Evolutionary conservation across 2,113 vertebrate species (phyloP).

Genomic region (Anguilla rostrata): DNA sequence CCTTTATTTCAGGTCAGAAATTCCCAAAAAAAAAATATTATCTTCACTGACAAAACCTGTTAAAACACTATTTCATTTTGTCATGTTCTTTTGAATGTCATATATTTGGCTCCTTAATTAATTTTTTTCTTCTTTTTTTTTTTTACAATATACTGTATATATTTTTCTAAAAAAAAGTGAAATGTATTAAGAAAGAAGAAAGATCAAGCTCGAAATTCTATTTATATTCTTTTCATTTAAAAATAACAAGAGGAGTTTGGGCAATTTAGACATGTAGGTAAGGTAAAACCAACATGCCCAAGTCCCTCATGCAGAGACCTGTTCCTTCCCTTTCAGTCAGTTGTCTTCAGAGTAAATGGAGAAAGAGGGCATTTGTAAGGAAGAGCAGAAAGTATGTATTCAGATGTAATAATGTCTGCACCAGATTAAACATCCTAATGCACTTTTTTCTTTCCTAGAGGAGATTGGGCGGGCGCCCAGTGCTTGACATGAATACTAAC

Average conservation of each 20-base stretch:
- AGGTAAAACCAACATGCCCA: not conserved
- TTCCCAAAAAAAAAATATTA: no score
- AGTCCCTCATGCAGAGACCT: not conserved
- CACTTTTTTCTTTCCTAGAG: not conserved
- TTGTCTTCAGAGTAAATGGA: not conserved
- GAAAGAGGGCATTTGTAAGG: not conserved
- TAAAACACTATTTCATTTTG: no score
- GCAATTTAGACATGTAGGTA: not conserved
- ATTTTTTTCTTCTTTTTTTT: no score
- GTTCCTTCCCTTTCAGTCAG: not conserved
- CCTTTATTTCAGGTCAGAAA: no score
- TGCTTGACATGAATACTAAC: not conserved
- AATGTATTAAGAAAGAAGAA: not conserved
- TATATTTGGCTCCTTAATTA: no score
- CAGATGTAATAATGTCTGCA: not conserved
- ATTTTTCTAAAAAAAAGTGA: no score
- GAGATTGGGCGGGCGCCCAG: not conserved
- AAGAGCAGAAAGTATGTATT: not conserved
- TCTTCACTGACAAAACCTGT: no score
- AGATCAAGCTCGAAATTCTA: not conserved
- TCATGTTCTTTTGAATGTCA: no score
- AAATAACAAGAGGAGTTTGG: not conserved
- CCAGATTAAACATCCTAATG: not conserved
- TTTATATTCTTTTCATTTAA: not conserved
- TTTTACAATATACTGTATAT: no score